phyloP scores from a whole-genome alignment of 1,140 invertebrate genomes.

The Lordiphosa collinella region DNA sequence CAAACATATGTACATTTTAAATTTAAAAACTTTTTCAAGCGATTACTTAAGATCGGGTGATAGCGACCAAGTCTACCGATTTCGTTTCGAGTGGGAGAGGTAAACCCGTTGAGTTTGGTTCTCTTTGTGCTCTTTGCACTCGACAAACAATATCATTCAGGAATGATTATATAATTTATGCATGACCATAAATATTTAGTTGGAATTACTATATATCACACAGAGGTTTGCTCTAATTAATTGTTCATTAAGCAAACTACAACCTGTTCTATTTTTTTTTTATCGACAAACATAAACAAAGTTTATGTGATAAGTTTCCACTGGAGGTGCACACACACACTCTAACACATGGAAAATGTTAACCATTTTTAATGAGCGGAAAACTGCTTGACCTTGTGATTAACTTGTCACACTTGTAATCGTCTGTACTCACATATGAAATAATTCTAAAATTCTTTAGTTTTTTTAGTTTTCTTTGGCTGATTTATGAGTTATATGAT shows the following conservation, averaged over 20 bases:
- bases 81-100: slow-evolving; percentile 21
- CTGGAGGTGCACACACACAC: slow-evolving; percentile 28
- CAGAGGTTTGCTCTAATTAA: neutral
- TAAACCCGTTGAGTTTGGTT: slow-evolving; percentile 8
- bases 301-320: slow-evolving; percentile 47
- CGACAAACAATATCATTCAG: slow-evolving; percentile 27
- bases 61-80: slow-evolving; percentile 15
- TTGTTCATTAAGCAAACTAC: neutral
- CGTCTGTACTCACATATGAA: neutral
- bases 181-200: slow-evolving; percentile 35
- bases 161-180: slow-evolving; percentile 55
- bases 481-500: slow-evolving; percentile 2
- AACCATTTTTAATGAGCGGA: slow-evolving; percentile 1
- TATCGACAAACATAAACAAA: slow-evolving; percentile 65
- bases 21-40: slow-evolving; percentile 22
- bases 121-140: slow-evolving; percentile 39
- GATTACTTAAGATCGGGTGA: slow-evolving; percentile 60
- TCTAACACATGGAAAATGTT: slow-evolving; percentile 6
- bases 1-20: slow-evolving; percentile 4
- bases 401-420: neutral
- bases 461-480: slow-evolving; percentile 5
- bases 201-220: slow-evolving; percentile 12
- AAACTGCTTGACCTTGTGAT: neutral
- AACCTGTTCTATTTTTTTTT: neutral
- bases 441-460: slow-evolving; percentile 6